Base-by-base conservation (phyloP, 2,113 vertebrate genomes). In the Chaenogobius annularis region DNA sequence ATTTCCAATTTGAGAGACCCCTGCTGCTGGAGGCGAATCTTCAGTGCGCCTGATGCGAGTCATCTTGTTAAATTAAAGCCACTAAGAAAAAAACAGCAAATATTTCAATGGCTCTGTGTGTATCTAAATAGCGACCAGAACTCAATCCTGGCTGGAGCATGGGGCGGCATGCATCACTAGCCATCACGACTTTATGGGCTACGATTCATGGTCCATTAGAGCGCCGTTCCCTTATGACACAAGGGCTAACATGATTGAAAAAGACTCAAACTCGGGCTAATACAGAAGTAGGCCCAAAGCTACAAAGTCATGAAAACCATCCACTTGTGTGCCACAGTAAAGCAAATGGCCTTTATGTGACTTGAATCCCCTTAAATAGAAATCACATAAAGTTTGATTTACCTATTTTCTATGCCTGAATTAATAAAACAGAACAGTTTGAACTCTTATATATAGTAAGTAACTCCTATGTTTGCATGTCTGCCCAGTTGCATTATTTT, bases 1-100 rank as follows among this genome's bases (percentile, higher is more conserved):
- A 78, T 79, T 88, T 92, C 87, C 85, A 93, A 90, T 93, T 92
- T 94, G 85, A 92, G 89, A 93, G 82, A 83, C 86, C 90, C 91
- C 91, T 90, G 87, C 66, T 92, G 92, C 89, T 90, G 86, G 92
- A 81, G 87, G 76, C 82, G 87, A 85, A 85, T 80, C 80, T 77
- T 82, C 61, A 26, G 83, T 78, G 77, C 59, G 81, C 80, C 74
- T 88, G 87, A 88, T 84, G 83, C 78, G 83, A 87, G 85, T 81
- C 31, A 69, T 90, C 83, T 83, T 83, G 83, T 90, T 89, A 88
- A 91, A 90, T 90, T 86, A 90, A 89, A 91, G 81, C 78, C 82
- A 66, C 75, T 85, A 87, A 86, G 55, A 14, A 61, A 86, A 89
- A 85, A 90, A 77, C 26, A 70, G 83, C 78, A 69, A 87, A 81